Percentiles rank a stretch among this genome's conserved stretches.
These are phyloP conservation scores for Chironomus riparius DNA, from an alignment of 2,888 invertebrate species.

Conservation along the genomic window DNA sequence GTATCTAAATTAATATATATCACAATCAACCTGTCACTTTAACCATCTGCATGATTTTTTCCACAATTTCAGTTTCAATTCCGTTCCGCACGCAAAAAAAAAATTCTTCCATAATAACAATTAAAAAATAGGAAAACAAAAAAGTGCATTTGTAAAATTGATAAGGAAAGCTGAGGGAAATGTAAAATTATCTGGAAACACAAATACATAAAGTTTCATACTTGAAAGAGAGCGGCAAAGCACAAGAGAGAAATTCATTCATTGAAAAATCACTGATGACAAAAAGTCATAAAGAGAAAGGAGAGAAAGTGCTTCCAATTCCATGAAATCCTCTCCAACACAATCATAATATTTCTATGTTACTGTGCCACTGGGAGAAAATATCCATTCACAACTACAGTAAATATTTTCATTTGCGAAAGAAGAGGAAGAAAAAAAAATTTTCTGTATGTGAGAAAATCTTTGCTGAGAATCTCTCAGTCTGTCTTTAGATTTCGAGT, in stretches of 20 bases:
- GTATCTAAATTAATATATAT: no score
- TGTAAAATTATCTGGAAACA: background rate
- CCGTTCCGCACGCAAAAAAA: no score
- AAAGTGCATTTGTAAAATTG: no score
- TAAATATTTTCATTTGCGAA: background rate
- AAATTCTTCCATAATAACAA: no score
- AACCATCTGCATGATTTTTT: no score
- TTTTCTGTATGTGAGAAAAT: background rate
- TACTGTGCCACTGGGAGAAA: slow-evolving; percentile 20
- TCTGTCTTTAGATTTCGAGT: slow-evolving; percentile 20
- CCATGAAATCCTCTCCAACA: background rate
- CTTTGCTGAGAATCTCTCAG: background rate
- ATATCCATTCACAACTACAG: background rate
- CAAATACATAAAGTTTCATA: background rate
- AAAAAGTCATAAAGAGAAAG: background rate
- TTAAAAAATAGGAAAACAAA: no score
- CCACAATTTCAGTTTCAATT: no score
- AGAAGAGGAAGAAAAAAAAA: background rate
- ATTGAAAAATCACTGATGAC: background rate
- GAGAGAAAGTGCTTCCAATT: background rate
- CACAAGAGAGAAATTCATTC: background rate
- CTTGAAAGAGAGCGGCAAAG: background rate
- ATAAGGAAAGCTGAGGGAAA: background rate
- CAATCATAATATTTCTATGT: slow-evolving; percentile 6
- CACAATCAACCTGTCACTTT: no score